Evolutionary conservation across 2,888 invertebrate species (phyloP), one percentile per base, ranked within the genome.

Genomic region (Ischnura elegans): DNA sequence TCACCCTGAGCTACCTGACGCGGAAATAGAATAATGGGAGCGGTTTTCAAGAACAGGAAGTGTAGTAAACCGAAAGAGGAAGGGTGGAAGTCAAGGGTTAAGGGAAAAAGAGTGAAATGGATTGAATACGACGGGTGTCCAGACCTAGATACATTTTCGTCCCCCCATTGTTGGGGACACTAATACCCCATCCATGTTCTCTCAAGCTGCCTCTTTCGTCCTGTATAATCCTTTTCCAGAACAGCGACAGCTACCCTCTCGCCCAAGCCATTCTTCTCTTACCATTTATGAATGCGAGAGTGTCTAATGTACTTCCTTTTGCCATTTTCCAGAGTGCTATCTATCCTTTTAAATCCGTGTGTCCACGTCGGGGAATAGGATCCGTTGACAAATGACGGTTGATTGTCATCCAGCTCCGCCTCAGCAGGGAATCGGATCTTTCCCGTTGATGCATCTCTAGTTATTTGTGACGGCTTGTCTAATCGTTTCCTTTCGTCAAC

Each of bases 381-480:
- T n/a, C 43, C 86, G 86, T 86, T 86, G 86, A 86, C 86, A 86
- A 86, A 86, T 86, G 86, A 43, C 45, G 46, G 86, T n/a, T 45
- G 86, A 86, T 86, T 86, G 86, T 46, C 21, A 46, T 51, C 45
- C 6, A 45, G 16, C 13, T 45, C n/a, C 51, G n/a, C 45, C 6
- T 4, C 76, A 13, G 2, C 19, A n/a, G 76, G 6, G 76, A 76
- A 36, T 76, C 36, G 76, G 36, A 29, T 76, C 76, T 36, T 76
- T 13, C 51, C 36, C 36, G 76, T 76, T 76, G 76, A 76, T 76
- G 16, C 8, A 66, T 76, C 29, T 76, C 36, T 76, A 76, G 45
- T 86, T 86, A 46, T 86, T 86, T 86, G 45, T n/a, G 45, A n/a
- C 46, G 25, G 19, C 36, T 2, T n/a, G 86, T 43, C 6, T 25